Conservation (phyloP, 2,888 invertebrate species). For the Sympetrum striolatum region DNA sequence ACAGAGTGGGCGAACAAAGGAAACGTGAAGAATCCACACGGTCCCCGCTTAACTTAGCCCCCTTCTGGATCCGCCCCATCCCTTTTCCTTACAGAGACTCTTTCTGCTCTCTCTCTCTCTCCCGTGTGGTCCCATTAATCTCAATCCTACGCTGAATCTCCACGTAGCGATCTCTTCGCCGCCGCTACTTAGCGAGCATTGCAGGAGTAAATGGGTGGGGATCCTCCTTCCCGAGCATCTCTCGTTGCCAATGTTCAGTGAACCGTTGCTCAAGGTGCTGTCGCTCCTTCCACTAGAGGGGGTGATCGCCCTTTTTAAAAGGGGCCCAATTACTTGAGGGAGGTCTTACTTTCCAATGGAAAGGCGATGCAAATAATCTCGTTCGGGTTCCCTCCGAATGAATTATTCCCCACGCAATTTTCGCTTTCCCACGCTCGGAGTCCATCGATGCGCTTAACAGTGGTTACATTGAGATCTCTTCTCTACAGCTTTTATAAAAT, state of each 20-base stretch:
- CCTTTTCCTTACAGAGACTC: neutral
- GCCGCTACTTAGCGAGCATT: neutral
- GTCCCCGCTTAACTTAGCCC: neutral
- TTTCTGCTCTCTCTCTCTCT: neutral
- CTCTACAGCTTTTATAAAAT: too few relatives aligned
- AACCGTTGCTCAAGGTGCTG: neutral
- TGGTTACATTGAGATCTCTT: too few relatives aligned
- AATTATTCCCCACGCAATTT: slow-evolving; percentile 13
- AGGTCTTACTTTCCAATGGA: slow-evolving; percentile 30
- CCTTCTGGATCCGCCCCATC: neutral
- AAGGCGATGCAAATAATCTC: slow-evolving; percentile 24
- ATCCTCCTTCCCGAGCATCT: neutral
- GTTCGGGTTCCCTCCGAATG: neutral
- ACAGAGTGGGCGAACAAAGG: slow-evolving; percentile 32
- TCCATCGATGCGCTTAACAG: neutral
- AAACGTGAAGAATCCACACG: slow-evolving; percentile 27
- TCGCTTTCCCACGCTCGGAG: slow-evolving; percentile 33
- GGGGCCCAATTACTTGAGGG: slow-evolving; percentile 25
- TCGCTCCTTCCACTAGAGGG: neutral
- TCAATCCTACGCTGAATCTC: neutral
- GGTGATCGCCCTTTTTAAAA: slow-evolving; percentile 25
- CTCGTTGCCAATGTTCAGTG: slow-evolving; percentile 10
- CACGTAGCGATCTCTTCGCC: neutral
- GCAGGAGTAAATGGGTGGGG: neutral
- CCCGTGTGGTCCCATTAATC: slow-evolving; percentile 42